phyloP scores from a whole-genome alignment of 2,113 vertebrate species.

The Anseranas semipalmata region DNA sequence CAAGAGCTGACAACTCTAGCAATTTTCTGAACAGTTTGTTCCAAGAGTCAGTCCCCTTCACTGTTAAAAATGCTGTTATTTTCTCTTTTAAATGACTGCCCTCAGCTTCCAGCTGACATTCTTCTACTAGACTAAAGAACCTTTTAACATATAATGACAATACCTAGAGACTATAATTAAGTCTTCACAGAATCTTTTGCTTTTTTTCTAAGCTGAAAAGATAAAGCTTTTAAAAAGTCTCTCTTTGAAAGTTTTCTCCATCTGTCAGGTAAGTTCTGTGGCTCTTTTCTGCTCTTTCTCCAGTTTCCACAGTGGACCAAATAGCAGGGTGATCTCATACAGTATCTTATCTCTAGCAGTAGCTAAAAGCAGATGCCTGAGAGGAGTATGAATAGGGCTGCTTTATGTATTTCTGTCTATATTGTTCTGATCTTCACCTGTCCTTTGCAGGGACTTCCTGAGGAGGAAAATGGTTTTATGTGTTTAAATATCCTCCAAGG shows the following conservation, averaged over 20 bases:
- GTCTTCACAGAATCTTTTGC: neutral
- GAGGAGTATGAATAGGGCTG: neutral
- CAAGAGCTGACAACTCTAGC: neutral
- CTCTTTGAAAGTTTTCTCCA: neutral
- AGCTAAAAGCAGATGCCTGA: neutral
- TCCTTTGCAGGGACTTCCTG: neutral
- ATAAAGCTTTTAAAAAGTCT: neutral
- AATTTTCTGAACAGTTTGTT: neutral
- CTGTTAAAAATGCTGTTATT: neutral
- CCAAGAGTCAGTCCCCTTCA: neutral
- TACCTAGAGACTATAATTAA: neutral
- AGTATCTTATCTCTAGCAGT: neutral
- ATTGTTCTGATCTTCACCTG: neutral
- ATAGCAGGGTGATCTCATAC: neutral
- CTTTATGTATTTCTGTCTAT: neutral
- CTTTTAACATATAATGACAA: neutral
- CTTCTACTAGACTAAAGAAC: neutral
- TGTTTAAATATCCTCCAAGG: neutral
- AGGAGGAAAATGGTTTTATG: neutral
- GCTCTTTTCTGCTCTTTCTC: neutral
- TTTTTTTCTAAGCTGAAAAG: neutral
- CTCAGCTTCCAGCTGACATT: neutral
- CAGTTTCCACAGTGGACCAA: neutral
- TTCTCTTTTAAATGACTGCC: neutral
- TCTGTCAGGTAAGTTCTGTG: neutral